A percentile compares a stretch with the other conserved stretches of the same genome.
Conservation (phyloP, 2,797 vertebrate species). For the Urophycis tenuis region DNA sequence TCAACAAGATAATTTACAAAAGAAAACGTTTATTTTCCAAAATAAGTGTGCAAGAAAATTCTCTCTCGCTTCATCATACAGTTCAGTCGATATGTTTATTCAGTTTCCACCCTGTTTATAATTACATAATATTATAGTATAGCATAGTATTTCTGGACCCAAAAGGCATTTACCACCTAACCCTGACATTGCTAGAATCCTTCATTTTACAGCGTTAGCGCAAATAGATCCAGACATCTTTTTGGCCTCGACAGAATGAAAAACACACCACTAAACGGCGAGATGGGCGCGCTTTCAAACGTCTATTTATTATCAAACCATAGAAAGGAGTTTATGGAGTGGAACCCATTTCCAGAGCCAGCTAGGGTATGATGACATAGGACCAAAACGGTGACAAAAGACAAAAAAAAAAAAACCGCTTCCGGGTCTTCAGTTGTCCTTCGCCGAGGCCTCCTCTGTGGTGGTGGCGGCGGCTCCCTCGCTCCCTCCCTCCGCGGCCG, state of each 20-base stretch:
- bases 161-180: background rate
- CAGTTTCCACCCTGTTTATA: background rate
- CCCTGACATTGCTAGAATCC: background rate
- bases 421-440: constrained; percentile 6
- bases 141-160: background rate
- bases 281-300: background rate
- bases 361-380: background rate
- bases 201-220: background rate
- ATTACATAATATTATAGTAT: background rate
- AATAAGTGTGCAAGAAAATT: background rate
- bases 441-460: constrained; percentile 31
- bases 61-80: background rate
- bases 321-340: background rate
- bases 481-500: too few relatives aligned
- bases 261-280: background rate
- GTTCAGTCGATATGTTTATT: background rate
- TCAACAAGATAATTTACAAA: background rate
- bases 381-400: background rate
- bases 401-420: background rate
- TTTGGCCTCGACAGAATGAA: background rate
- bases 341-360: constrained; percentile 1
- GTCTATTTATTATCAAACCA: constrained; percentile 3
- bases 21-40: background rate
- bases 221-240: background rate
- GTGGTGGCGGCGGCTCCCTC: background rate